phyloP scores from a whole-genome alignment of 1,140 invertebrate species.

The Agrilus planipennis region DNA sequence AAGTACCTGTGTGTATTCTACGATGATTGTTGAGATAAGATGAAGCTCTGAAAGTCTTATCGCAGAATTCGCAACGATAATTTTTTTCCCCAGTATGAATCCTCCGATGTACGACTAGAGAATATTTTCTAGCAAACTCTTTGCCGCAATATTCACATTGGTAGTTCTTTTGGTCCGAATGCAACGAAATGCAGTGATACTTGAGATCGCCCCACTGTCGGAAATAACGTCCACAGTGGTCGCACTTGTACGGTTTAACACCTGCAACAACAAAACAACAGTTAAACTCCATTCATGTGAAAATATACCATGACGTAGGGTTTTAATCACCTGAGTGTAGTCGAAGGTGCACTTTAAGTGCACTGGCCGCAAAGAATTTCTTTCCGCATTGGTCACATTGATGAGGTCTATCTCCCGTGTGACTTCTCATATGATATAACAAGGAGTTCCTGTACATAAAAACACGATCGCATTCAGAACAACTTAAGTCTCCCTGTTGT shows the following conservation, averaged over 20 bases:
- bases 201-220: conserved; percentile 83
- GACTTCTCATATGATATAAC: conserved; percentile 70
- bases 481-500: conserved; percentile 34
- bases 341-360: conserved; percentile 49
- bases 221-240: conserved; percentile 63
- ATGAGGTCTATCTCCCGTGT: conserved; percentile 61
- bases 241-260: conserved; percentile 69
- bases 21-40: conserved; percentile 78
- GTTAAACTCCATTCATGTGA: not conserved
- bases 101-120: conserved; percentile 76
- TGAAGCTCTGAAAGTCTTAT: conserved; percentile 71
- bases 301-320: not conserved
- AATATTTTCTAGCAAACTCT: conserved; percentile 86
- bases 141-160: conserved; percentile 88
- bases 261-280: conserved; percentile 43
- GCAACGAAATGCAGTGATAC: conserved; percentile 77
- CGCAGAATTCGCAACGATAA: conserved; percentile 77
- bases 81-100: conserved; percentile 86
- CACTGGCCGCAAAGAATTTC: conserved; percentile 65
- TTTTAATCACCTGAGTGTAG: conserved; percentile 16
- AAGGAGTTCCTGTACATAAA: conserved; percentile 76
- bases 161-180: conserved; percentile 66
- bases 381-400: conserved; percentile 73
- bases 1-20: conserved; percentile 74
- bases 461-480: conserved; percentile 54